Percentiles rank a stretch among this genome's conserved stretches.
phyloP scores from a whole-genome alignment of 2,113 vertebrate genomes.

The Cyphomyrus plagiostoma region DNA sequence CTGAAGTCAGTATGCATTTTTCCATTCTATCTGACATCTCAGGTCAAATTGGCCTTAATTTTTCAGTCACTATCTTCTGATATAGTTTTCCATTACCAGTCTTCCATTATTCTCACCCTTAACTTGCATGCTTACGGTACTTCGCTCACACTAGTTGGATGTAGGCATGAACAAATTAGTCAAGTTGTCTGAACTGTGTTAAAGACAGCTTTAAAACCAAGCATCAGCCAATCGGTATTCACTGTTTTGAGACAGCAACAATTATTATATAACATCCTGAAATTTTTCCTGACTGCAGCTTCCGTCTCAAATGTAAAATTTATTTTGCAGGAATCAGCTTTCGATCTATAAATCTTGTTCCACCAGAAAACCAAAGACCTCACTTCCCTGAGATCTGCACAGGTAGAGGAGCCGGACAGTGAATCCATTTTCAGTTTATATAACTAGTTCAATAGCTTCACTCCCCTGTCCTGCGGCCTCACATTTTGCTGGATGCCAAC shows the following conservation, averaged over 20 bases:
- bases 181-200: background rate
- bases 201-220: background rate
- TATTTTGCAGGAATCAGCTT: background rate
- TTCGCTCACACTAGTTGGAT: background rate
- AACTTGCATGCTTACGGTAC: background rate
- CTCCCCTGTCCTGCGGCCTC: background rate
- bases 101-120: background rate
- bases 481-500: background rate
- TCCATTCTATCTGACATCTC: background rate
- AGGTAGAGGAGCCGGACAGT: background rate
- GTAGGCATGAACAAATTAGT: background rate
- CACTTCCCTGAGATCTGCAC: background rate
- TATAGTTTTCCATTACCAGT: background rate
- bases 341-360: background rate
- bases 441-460: background rate
- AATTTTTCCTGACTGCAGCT: background rate
- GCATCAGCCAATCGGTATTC: background rate
- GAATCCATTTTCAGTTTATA: background rate
- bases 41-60: background rate
- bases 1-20: background rate
- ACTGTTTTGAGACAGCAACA: background rate
- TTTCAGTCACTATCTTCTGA: background rate
- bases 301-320: background rate
- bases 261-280: background rate
- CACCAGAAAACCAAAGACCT: background rate